These are phyloP conservation scores for Limnephilus auricula DNA, from an alignment of 2,888 invertebrate species.

Conservation along the genomic window DNA sequence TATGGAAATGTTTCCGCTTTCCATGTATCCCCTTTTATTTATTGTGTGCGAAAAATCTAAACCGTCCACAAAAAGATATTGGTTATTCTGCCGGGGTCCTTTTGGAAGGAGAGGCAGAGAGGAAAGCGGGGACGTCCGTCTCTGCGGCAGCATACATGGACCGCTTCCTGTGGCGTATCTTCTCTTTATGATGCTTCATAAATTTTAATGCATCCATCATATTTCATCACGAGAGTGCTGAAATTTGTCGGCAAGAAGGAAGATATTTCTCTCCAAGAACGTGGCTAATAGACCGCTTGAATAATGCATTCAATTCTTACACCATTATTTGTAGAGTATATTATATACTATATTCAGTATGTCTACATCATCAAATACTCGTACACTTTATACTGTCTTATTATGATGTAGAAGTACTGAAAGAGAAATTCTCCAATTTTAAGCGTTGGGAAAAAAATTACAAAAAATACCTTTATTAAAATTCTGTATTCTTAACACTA, in stretches of 20 bases:
- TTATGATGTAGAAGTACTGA: background rate
- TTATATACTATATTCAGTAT: no score
- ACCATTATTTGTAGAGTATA: background rate
- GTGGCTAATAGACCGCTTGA: constrained; percentile 5
- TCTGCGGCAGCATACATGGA: constrained; percentile 31
- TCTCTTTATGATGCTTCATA: constrained; percentile 53
- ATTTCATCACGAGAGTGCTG: background rate
- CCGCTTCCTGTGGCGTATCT: constrained; percentile 60
- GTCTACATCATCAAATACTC: no score
- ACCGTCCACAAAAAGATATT: constrained; percentile 44
- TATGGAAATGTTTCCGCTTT: constrained; percentile 58
- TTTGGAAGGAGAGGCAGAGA: constrained; percentile 7
- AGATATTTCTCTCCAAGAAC: background rate
- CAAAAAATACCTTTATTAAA: background rate
- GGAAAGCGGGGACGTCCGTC: constrained; percentile 30
- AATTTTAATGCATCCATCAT: constrained; percentile 62
- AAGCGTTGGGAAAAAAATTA: background rate
- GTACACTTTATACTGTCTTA: background rate
- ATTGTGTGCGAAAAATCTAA: constrained; percentile 54
- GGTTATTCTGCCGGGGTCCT: constrained; percentile 42
- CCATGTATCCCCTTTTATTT: constrained; percentile 54
- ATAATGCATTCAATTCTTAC: background rate
- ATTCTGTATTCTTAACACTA: background rate
- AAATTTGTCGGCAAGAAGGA: constrained; percentile 28
- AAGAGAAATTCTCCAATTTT: background rate